phyloP scores from a whole-genome alignment of 2,113 vertebrate species.

The Megalops atlanticus region DNA sequence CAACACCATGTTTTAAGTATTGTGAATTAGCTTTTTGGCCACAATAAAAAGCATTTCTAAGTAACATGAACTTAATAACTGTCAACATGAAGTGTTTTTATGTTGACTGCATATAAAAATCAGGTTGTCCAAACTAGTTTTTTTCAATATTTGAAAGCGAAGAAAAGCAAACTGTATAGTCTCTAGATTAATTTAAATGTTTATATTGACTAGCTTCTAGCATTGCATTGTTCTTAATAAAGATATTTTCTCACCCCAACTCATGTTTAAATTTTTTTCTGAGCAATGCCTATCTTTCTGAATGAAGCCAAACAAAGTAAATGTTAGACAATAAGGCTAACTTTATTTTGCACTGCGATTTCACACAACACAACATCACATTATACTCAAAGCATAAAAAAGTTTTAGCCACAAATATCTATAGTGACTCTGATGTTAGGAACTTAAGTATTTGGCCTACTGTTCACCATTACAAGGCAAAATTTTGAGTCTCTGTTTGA shows the following conservation, averaged over 20 bases:
- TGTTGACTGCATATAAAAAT: not conserved
- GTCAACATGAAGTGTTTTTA: not conserved
- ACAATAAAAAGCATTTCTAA: not conserved
- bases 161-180: not conserved
- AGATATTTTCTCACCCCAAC: not conserved
- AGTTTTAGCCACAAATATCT: too few species aligned
- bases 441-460: too few species aligned
- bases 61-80: not conserved
- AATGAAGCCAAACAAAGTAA: too few species aligned
- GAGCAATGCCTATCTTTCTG: too few species aligned
- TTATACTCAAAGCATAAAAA: too few species aligned
- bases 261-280: too few species aligned
- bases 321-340: too few species aligned
- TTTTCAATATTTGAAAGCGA: not conserved
- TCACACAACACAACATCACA: too few species aligned
- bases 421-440: too few species aligned
- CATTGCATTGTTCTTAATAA: not conserved
- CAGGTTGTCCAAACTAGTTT: not conserved
- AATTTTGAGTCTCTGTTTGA: too few species aligned
- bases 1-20: not conserved
- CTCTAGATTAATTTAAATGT: not conserved
- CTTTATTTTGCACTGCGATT: too few species aligned
- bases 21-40: not conserved
- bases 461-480: too few species aligned
- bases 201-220: not conserved